Evolutionary conservation across 2,113 vertebrate species (phyloP).

Genomic region (Riparia riparia): DNA sequence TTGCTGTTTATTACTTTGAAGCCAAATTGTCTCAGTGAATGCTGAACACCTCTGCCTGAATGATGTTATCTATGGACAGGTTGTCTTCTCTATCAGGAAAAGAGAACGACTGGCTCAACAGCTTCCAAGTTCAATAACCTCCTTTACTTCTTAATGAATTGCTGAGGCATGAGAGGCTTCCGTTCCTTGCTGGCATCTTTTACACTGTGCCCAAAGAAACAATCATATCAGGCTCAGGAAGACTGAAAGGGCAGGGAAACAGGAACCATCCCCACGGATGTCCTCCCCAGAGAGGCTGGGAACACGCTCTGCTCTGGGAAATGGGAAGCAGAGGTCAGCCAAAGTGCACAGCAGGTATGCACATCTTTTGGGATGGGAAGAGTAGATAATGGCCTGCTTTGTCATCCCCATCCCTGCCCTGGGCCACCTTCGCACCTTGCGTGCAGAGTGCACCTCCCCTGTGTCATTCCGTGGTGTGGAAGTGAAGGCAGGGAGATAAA

Average conservation of each 20-base stretch:
- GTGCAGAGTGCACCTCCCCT: background rate
- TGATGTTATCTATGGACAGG: background rate
- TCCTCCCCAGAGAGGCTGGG: slow-evolving; percentile 72
- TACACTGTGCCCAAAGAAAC: slow-evolving; percentile 79
- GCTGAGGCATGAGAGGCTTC: slow-evolving; percentile 78
- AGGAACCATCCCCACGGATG: slow-evolving; percentile 80
- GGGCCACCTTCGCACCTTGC: background rate
- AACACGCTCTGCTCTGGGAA: slow-evolving; percentile 59
- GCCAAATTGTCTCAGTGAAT: background rate
- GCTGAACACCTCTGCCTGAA: slow-evolving; percentile 2
- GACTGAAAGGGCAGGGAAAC: slow-evolving; percentile 78
- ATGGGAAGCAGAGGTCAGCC: slow-evolving; percentile 47
- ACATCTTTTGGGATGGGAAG: background rate
- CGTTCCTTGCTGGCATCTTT: slow-evolving; percentile 79
- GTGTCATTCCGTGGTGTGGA: background rate
- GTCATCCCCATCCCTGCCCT: background rate
- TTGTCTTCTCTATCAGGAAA: slow-evolving; percentile 60
- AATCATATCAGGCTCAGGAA: slow-evolving; percentile 85
- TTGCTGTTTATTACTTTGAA: background rate
- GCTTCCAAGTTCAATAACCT: slow-evolving; percentile 71
- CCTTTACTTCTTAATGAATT: slow-evolving; percentile 76
- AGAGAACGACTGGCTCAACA: slow-evolving; percentile 20
- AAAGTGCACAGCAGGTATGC: slow-evolving; percentile 5
- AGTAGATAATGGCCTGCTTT: background rate
- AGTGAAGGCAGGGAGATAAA: slow-evolving; percentile 49